phyloP scores from a whole-genome alignment of 2,797 vertebrate species.

The Macropodus opercularis region DNA sequence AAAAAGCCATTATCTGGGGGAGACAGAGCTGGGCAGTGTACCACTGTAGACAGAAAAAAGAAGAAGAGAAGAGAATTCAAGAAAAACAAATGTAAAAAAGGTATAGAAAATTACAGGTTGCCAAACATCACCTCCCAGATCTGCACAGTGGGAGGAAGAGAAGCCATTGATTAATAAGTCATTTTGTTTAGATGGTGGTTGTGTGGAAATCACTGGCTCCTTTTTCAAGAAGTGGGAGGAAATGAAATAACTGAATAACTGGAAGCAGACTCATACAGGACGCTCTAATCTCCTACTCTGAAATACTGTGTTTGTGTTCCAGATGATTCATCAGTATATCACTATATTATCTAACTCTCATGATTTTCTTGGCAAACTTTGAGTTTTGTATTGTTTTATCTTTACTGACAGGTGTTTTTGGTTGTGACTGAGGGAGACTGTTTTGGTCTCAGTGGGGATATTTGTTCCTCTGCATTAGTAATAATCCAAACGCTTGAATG shows the following conservation, averaged over 20 bases:
- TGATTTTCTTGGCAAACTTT: background rate
- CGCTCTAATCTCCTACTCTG: constrained; percentile 2
- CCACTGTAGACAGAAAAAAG: constrained; percentile 74
- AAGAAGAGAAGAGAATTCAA: background rate
- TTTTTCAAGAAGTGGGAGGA: constrained; percentile 22
- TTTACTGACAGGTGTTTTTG: background rate
- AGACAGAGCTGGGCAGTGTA: constrained; percentile 86
- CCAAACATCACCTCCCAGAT: constrained; percentile 40
- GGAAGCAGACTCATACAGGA: constrained; percentile 20
- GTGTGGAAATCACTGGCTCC: constrained; percentile 38
- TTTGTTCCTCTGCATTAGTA: background rate
- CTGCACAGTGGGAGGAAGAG: constrained; percentile 8
- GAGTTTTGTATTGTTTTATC: background rate
- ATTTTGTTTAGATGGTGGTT: constrained; percentile 18
- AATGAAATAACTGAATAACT: constrained; percentile 32
- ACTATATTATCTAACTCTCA: background rate
- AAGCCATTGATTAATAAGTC: constrained; percentile 31
- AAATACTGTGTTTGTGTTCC: constrained; percentile 13
- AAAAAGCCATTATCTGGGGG: constrained; percentile 94
- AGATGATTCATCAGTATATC: constrained; percentile 10
- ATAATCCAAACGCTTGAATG: background rate
- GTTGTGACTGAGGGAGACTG: background rate
- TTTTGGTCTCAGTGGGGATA: background rate
- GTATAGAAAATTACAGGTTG: constrained; percentile 38
- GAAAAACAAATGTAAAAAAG: constrained; percentile 6